Percentiles rank a stretch among this genome's conserved stretches.
phyloP scores from a whole-genome alignment of 2,888 invertebrate species.

The Lutraria lutraria region DNA sequence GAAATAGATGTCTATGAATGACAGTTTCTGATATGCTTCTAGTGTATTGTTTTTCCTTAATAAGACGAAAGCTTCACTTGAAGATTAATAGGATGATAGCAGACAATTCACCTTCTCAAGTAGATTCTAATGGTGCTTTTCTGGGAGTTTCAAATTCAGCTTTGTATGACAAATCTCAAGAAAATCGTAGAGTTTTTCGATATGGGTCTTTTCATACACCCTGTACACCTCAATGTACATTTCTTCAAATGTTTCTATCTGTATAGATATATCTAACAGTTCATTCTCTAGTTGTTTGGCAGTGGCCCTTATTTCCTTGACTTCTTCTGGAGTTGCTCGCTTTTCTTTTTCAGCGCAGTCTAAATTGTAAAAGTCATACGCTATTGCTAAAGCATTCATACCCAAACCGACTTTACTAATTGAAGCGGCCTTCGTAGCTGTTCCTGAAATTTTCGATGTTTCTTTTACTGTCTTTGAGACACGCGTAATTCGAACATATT shows the following conservation, averaged over 20 bases:
- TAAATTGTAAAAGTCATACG: slow-evolving; percentile 23
- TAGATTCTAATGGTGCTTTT: not conserved
- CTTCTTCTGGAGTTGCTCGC: not conserved
- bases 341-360: not conserved
- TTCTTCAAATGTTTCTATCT: not conserved
- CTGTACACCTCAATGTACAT: not conserved
- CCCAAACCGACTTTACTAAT: slow-evolving; percentile 22
- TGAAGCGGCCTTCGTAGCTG: slow-evolving; percentile 19
- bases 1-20: too few species aligned
- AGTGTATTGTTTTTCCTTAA: too few species aligned
- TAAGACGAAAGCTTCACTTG: too few species aligned
- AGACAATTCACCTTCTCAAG: too few species aligned
- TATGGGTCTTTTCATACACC: not conserved
- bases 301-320: not conserved
- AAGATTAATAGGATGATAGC: too few species aligned
- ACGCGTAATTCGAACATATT: not conserved
- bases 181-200: not conserved
- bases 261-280: not conserved
- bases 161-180: not conserved
- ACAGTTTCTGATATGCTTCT: too few species aligned
- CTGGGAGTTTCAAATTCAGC: not conserved
- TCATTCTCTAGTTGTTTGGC: not conserved
- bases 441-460: not conserved
- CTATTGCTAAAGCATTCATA: slow-evolving; percentile 12
- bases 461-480: not conserved